A percentile compares a stretch with the other conserved stretches of the same genome.
phyloP scores from a whole-genome alignment of 2,888 invertebrate genomes.

The Cylindroiulus punctatus region DNA sequence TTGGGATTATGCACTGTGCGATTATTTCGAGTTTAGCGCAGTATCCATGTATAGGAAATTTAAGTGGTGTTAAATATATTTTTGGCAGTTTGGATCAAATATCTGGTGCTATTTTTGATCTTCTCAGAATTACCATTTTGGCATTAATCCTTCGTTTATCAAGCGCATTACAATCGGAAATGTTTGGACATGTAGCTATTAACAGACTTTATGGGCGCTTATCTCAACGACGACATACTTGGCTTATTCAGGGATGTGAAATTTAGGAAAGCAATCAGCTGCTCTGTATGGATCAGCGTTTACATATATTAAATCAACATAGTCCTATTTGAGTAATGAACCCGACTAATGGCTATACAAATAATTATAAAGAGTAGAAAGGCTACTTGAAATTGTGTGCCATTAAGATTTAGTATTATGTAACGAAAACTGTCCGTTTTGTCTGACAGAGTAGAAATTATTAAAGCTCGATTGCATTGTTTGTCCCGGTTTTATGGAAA shows the following conservation, averaged over 20 bases:
- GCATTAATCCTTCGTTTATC: not conserved
- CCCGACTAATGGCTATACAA: constrained; percentile 12
- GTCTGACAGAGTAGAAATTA: not conserved
- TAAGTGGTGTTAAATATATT: not conserved
- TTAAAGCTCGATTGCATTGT: not conserved
- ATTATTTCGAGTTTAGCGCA: not conserved
- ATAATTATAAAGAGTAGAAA: constrained; percentile 29
- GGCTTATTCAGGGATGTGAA: not conserved
- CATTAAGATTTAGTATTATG: not conserved
- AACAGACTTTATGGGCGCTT: not conserved
- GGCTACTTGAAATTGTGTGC: not conserved
- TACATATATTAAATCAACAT: constrained; percentile 15
- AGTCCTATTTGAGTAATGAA: constrained; percentile 9
- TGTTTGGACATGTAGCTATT: not conserved
- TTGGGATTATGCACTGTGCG: not conserved
- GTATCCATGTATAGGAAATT: not conserved
- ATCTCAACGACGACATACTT: not conserved
- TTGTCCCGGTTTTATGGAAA: not conserved
- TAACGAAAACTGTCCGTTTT: not conserved
- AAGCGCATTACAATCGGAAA: not conserved
- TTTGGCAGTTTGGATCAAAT: constrained; percentile 10
- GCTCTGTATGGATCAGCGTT: not conserved
- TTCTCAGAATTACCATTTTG: not conserved
- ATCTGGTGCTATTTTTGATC: not conserved
- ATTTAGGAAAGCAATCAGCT: constrained; percentile 21